phyloP scores from a whole-genome alignment of 1,140 invertebrate genomes.

The Macrobrachium nipponense region DNA sequence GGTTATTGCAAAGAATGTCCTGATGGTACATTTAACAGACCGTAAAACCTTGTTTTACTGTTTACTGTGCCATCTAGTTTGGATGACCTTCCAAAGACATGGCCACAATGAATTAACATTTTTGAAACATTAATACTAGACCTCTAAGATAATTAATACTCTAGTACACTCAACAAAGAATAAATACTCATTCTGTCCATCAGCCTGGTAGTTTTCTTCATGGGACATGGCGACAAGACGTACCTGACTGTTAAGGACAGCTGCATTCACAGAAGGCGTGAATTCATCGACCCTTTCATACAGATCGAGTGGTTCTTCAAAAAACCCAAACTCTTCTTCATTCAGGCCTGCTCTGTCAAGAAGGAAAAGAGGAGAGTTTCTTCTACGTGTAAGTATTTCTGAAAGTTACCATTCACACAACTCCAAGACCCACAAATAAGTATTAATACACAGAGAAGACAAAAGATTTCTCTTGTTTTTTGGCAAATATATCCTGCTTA shows the following conservation, averaged over 20 bases:
- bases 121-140: neutral
- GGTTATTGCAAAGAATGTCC: too few species aligned
- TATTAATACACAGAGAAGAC: too few species aligned
- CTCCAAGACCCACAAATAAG: too few species aligned
- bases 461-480: too few species aligned
- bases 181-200: neutral
- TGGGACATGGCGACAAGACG: constrained; percentile 60
- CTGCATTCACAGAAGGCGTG: constrained; percentile 39
- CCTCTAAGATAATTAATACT: neutral
- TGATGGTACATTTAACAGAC: too few species aligned
- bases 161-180: neutral
- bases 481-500: too few species aligned
- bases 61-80: too few species aligned
- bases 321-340: constrained; percentile 64
- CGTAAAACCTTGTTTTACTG: too few species aligned
- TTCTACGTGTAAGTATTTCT: neutral
- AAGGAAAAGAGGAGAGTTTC: constrained; percentile 37
- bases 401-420: neutral
- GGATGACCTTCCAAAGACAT: too few species aligned
- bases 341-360: constrained; percentile 60
- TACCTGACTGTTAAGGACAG: constrained; percentile 37
- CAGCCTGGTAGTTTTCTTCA: constrained; percentile 63
- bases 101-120: too few species aligned
- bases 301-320: constrained; percentile 61
- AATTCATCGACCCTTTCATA: constrained; percentile 60